Base-by-base conservation (phyloP, 2,888 invertebrate species). In the Tipula unca region DNA sequence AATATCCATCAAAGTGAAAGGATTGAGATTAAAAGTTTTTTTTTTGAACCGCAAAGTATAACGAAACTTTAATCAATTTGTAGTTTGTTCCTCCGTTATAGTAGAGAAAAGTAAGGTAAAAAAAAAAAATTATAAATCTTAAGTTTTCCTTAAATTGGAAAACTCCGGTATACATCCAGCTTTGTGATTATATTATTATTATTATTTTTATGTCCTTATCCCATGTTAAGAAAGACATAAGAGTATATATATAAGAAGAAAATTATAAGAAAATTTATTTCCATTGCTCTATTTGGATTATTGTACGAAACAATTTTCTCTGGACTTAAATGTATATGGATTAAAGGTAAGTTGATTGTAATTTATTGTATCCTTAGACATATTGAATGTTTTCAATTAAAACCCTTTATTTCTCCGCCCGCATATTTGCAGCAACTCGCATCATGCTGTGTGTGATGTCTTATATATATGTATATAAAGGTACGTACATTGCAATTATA, bases 201-300 rank as follows among this genome's bases (percentile, higher is more conserved):
- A 69, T 69, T 69, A 69, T 69, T 69, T 69, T 69, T 69, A 69
- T 69, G 69, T 69, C 69, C 25, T 69, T 69, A 69, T 69, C 69
- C 69, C 10, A 69, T 25, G 25, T 69, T 69, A 69, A 69, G 69
- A 69, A 69, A 69, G 5, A 69, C 25, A 14, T 69, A 69, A 69
- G 69, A 69, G n/a, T n/a, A n/a, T n/a, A n/a, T n/a, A n/a, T n/a
- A n/a, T n/a, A n/a, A n/a, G n/a, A n/a, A n/a, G n/a, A n/a, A n/a
- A n/a, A 69, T 69, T n/a, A 69, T 3, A 69, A 69, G 25, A 69
- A 69, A 69, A 69, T 69, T 69, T 69, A 69, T 69, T 69, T 69
- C 69, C 69, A 69, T 69, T 69, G 69, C 69, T 69, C 69, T 69
- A 69, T 69, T 69, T 25, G 69, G 69, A 69, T 69, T 25, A 69